Evolutionary conservation across 64 coral and sea anemone genomes (phyloP).

Genomic region (Dendrophyllia cribrosa): DNA sequence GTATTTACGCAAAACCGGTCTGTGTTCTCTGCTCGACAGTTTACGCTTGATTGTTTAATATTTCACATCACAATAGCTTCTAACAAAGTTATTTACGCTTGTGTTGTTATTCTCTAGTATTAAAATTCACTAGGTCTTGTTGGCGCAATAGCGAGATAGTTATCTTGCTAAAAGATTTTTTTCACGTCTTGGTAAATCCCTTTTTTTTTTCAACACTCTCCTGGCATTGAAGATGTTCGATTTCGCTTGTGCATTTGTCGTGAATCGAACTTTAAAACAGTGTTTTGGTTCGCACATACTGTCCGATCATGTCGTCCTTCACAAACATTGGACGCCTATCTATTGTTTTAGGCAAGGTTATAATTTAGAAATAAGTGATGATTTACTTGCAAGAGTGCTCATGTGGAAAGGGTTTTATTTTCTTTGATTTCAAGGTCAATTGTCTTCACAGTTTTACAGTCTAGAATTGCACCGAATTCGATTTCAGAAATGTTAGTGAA

Average conservation of each 20-base stretch:
- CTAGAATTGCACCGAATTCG: neutral
- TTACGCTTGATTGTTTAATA: neutral
- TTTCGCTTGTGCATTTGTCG: neutral
- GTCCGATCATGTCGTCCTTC: neutral
- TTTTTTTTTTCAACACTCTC: neutral
- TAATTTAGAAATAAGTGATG: neutral
- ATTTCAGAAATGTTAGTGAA: neutral
- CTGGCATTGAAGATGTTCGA: neutral
- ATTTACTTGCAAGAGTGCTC: conserved; percentile 17
- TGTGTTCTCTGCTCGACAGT: neutral
- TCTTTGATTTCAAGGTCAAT: neutral
- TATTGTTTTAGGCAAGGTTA: neutral
- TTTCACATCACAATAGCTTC: conserved; percentile 17
- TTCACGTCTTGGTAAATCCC: no score
- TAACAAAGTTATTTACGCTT: conserved; percentile 34
- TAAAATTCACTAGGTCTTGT: neutral
- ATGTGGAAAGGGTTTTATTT: conserved; percentile 16
- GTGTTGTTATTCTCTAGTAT: neutral
- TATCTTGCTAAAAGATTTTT: no score
- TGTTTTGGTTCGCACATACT: neutral
- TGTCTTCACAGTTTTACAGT: neutral
- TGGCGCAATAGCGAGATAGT: no score
- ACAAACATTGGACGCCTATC: neutral
- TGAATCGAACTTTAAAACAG: neutral
- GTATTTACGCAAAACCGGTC: neutral